These are phyloP conservation scores for Brachionus angularis DNA, from an alignment of 1,140 invertebrate species.

Conservation along the genomic window DNA sequence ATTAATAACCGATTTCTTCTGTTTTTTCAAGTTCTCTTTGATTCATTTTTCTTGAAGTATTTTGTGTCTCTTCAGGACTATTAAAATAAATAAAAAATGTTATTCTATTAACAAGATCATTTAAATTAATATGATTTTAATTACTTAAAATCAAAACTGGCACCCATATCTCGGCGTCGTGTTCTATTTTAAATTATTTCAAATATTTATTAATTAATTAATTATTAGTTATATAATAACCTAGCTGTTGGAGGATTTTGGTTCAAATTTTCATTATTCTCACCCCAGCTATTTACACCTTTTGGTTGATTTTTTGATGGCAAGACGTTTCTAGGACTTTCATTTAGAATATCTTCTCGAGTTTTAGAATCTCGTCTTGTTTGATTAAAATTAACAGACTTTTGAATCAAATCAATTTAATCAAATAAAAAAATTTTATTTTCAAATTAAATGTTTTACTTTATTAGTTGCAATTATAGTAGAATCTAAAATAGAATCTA, in stretches of 20 bases:
- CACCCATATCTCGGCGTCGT: too few species aligned
- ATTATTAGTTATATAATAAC: too few species aligned
- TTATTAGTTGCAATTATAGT: background rate
- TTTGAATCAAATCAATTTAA: background rate
- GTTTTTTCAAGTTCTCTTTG: slow-evolving; percentile 19
- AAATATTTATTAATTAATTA: too few species aligned
- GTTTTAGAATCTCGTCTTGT: slow-evolving; percentile 11
- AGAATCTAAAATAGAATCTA: slow-evolving; percentile 1
- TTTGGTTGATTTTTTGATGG: background rate
- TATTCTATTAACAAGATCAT: too few species aligned
- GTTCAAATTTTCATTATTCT: too few species aligned
- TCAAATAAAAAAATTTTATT: background rate
- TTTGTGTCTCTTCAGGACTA: too few species aligned
- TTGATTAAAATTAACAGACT: too few species aligned
- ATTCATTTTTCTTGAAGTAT: slow-evolving; percentile 12
- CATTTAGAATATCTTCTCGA: background rate
- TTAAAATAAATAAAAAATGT: too few species aligned
- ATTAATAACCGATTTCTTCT: slow-evolving; percentile 27
- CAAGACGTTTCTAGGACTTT: background rate
- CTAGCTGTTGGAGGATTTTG: too few species aligned
- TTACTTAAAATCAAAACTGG: too few species aligned
- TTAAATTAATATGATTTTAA: too few species aligned
- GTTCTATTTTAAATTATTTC: too few species aligned
- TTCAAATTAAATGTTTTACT: background rate
- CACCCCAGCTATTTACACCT: background rate